phyloP scores from a whole-genome alignment of 2,113 vertebrate species.

The Cyanistes caeruleus region DNA sequence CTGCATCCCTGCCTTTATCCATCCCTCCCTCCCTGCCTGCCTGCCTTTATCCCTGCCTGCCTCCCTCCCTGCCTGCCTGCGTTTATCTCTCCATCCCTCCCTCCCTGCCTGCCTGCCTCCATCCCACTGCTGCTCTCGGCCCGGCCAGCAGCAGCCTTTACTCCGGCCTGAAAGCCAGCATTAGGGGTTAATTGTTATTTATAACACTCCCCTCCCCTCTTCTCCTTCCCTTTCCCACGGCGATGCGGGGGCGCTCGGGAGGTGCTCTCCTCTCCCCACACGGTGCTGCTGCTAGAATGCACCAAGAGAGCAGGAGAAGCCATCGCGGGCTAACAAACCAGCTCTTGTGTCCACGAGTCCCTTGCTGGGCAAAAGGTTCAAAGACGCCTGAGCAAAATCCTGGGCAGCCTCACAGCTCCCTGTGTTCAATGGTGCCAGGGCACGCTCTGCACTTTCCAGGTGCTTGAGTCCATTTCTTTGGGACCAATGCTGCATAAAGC shows the following conservation, averaged over 20 bases:
- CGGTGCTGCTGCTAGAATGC: not conserved
- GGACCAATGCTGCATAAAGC: not conserved
- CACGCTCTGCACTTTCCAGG: not conserved
- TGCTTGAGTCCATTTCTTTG: not conserved
- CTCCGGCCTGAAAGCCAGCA: not conserved
- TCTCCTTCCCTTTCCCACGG: too few relatives aligned
- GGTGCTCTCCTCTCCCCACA: too few relatives aligned
- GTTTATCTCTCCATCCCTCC: too few relatives aligned
- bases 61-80: not conserved
- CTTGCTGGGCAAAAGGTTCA: not conserved
- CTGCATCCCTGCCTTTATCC: rapidly evolving
- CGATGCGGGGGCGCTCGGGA: not conserved
- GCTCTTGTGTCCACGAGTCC: not conserved
- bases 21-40: too few relatives aligned
- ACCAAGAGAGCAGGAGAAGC: rapidly evolving
- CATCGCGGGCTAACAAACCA: not conserved
- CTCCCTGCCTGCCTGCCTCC: not conserved
- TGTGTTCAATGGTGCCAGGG: not conserved
- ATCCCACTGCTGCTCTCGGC: not conserved
- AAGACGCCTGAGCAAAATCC: not conserved
- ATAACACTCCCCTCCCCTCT: not conserved
- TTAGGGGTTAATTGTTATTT: not conserved
- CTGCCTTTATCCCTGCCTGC: not conserved
- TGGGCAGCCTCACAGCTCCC: not conserved
- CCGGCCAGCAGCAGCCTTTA: not conserved